These are phyloP conservation scores for Hymenochirus boettgeri DNA, from an alignment of 2,113 vertebrate genomes.

Conservation along the genomic window DNA sequence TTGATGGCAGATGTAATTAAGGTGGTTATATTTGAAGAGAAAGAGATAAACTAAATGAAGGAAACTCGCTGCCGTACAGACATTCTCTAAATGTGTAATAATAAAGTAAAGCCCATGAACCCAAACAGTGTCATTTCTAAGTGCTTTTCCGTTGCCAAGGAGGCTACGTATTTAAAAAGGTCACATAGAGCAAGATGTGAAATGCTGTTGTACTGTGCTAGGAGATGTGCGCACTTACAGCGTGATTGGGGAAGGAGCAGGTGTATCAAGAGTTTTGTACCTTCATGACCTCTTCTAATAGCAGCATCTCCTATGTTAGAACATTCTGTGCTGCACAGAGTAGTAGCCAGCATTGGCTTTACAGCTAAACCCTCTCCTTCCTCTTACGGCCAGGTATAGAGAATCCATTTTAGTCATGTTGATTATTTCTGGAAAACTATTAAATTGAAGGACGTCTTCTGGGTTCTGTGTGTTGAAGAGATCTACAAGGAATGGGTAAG, in stretches of 20 bases:
- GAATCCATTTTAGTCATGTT: no score
- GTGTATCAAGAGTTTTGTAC: constrained; percentile 16
- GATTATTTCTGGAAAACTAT: no score
- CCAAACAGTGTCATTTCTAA: constrained; percentile 15
- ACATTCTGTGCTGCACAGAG: constrained; percentile 16
- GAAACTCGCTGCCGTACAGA: neutral
- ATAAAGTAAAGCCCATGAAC: constrained; percentile 7
- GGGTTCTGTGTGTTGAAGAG: no score
- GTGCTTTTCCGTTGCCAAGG: neutral
- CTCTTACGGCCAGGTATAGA: no score
- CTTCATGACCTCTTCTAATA: constrained; percentile 9
- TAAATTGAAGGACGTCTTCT: no score
- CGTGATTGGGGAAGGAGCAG: neutral
- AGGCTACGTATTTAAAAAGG: constrained; percentile 17
- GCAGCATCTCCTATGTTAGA: neutral
- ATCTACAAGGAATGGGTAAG: no score
- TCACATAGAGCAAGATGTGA: constrained; percentile 10
- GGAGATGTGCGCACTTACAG: constrained; percentile 14
- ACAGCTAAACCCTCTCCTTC: no score
- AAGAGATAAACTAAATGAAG: no score
- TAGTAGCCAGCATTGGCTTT: neutral
- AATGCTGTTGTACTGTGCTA: constrained; percentile 3
- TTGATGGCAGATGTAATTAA: no score
- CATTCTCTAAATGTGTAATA: neutral
- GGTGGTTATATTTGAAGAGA: no score